Percentiles rank a stretch among this genome's conserved stretches.
These are phyloP conservation scores for Cephus cinctus DNA, from an alignment of 1,140 invertebrate species.

Conservation along the genomic window DNA sequence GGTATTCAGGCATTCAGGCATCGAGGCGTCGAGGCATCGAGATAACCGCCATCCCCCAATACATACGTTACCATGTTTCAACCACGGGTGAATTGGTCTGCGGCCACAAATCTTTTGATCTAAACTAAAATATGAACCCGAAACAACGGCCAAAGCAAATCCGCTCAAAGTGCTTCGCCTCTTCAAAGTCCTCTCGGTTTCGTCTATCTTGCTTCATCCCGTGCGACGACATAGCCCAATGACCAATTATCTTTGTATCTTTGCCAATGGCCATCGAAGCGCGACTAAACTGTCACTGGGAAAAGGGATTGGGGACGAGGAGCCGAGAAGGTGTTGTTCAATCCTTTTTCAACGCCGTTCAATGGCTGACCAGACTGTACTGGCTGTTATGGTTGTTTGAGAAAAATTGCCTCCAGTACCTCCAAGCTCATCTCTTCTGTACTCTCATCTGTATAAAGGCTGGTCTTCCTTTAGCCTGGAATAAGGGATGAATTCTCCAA, in stretches of 20 bases:
- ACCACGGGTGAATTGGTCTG: conserved; percentile 52
- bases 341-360: background rate
- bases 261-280: conserved; percentile 51
- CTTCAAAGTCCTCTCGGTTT: conserved; percentile 46
- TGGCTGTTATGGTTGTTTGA: too few relatives aligned
- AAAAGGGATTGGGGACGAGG: conserved; percentile 46
- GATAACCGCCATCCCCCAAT: too few relatives aligned
- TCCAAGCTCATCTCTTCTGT: too few relatives aligned
- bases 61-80: too few relatives aligned
- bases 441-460: too few relatives aligned
- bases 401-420: too few relatives aligned
- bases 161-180: conserved; percentile 47
- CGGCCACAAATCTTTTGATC: conserved; percentile 51
- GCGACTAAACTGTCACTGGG: conserved; percentile 48
- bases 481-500: too few relatives aligned
- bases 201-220: conserved; percentile 38
- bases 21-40: too few relatives aligned
- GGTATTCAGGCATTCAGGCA: too few relatives aligned
- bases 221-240: conserved; percentile 46
- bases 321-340: conserved; percentile 15
- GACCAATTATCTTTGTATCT: conserved; percentile 56
- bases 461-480: too few relatives aligned
- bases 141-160: conserved; percentile 56
- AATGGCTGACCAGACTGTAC: too few relatives aligned
- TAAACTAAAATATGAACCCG: conserved; percentile 55